Base-by-base conservation (phyloP, 2,113 vertebrate species). In the Tiliqua scincoides region DNA sequence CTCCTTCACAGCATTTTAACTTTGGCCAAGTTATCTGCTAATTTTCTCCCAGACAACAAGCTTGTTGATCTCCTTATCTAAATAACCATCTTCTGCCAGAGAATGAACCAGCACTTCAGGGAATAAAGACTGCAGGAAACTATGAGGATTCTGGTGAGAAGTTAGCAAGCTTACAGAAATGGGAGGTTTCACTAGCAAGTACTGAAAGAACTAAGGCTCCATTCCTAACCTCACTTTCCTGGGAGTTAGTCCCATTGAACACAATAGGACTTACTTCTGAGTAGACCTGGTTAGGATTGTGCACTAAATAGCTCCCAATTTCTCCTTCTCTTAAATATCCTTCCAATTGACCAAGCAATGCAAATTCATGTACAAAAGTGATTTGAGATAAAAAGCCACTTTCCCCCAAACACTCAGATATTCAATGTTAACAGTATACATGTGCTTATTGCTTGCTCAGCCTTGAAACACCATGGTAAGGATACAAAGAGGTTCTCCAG, bases 1-100 rank as follows among this genome's bases (percentile, higher is more conserved):
- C 84, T 62, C 32, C 30, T 54, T 20, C 21, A 48, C 84, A 81
- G 1, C 1, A 88, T 17, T 4, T 23, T n/a, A 9, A 2, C n/a
- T 82, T 65, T 79, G 40, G 62, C 9, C 83, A 54, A 88, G 89
- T 74, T 83, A 62, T 63, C 17, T n/a, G 62, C 74, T 48, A 32
- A 54, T 65, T 84, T 84, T 76, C n/a, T 76, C 65, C 35, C 59
- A 61, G 30, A 82, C 54, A 48, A 62, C 68, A 61, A 43, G 68
- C 52, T 83, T 91, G 59, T 84, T 81, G 0, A 80, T 84, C 37
- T 70, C 1, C 18, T 11, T 76, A 43, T 78, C 81, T 75, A 78
- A 79, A 35, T 35, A 77, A 12, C 30, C 4, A 0, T 15, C 11
- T 2, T 88, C 37, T 86, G 71, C 27, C 67, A 71, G 27, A 91